A percentile compares a stretch with the other conserved stretches of the same genome.
Conservation (phyloP, 2,888 invertebrate genomes). For the Cryptocephalus moraei region DNA sequence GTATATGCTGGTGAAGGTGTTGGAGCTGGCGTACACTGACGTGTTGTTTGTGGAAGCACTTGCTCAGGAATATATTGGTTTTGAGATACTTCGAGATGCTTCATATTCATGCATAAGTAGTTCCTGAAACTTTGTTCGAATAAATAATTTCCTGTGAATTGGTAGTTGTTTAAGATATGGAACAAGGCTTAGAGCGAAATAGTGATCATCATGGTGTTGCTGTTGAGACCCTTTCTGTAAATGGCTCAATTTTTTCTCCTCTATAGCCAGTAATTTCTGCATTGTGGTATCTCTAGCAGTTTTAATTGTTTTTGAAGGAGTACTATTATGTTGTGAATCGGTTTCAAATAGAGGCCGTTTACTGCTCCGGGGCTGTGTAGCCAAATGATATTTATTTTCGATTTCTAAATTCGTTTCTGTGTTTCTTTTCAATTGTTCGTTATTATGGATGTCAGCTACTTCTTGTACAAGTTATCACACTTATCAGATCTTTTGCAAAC, state of each 20-base stretch:
- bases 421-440: neutral
- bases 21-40: neutral
- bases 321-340: neutral
- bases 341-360: neutral
- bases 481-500: too few species aligned
- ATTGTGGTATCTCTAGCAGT: neutral
- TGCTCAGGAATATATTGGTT: neutral
- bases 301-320: neutral
- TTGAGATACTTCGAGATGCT: neutral
- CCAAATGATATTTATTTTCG: neutral
- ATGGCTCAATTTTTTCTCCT: neutral
- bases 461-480: too few species aligned
- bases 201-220: neutral
- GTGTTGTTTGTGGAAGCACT: neutral
- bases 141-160: neutral
- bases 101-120: neutral
- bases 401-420: neutral
- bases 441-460: neutral
- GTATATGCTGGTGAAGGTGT: neutral
- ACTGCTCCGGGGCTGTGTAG: neutral
- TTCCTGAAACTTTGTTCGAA: neutral
- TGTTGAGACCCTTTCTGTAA: neutral
- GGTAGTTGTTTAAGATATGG: neutral
- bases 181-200: neutral
- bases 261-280: neutral